Conservation (phyloP, 2,113 vertebrate genomes). For the Sander lucioperca region DNA sequence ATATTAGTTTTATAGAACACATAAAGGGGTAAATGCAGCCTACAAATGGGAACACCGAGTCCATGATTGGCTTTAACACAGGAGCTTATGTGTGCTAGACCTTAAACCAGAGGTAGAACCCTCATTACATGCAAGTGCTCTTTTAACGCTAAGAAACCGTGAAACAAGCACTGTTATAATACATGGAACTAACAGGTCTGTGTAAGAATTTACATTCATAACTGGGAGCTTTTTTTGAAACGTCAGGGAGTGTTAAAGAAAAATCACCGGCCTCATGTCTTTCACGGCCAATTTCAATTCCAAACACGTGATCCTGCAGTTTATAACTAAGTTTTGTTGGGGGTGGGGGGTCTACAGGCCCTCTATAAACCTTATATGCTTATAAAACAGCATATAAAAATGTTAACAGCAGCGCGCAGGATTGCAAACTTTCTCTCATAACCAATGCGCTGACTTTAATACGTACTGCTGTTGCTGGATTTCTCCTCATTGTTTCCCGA, state of each 20-base stretch:
- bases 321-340: slow-evolving; percentile 99
- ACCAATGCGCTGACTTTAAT: slow-evolving; percentile 90
- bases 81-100: slow-evolving; percentile 40
- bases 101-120: slow-evolving; percentile 53
- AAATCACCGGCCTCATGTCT: slow-evolving; percentile 84
- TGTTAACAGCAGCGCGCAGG: slow-evolving; percentile 96
- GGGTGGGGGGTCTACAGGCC: slow-evolving; percentile 94
- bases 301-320: slow-evolving; percentile 97
- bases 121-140: slow-evolving; percentile 63
- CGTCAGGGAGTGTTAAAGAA: slow-evolving; percentile 38
- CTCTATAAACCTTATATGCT: slow-evolving; percentile 99
- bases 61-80: slow-evolving; percentile 51
- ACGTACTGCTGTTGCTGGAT: slow-evolving; percentile 95
- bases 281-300: slow-evolving; percentile 99
- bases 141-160: slow-evolving; percentile 72
- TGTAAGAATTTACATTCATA: slow-evolving; percentile 23
- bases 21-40: background rate
- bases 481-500: slow-evolving; percentile 99
- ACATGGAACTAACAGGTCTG: slow-evolving; percentile 17
- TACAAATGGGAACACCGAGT: slow-evolving; percentile 28
- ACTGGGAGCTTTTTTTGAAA: slow-evolving; percentile 31
- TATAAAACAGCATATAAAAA: slow-evolving; percentile 99
- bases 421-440: slow-evolving; percentile 94
- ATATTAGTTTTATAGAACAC: slow-evolving; percentile 25
- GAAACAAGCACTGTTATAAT: slow-evolving; percentile 63